phyloP scores from a whole-genome alignment of 2,888 invertebrate species.

The Drosophila paucipuncta region DNA sequence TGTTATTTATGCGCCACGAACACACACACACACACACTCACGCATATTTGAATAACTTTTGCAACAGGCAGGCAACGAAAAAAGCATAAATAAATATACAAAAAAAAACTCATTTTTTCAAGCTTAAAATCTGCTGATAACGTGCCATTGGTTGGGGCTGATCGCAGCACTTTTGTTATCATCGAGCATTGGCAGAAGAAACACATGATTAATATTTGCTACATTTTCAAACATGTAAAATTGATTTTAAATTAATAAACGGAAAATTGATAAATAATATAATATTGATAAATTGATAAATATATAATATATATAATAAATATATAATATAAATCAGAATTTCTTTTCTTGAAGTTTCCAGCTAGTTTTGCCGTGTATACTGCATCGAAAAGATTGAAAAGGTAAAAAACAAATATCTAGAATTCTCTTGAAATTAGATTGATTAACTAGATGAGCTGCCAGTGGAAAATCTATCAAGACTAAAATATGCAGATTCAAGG shows the following conservation, averaged over 20 bases:
- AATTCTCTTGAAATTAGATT: not conserved
- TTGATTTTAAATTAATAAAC: not conserved
- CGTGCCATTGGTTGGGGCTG: not conserved
- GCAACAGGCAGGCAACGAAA: slow-evolving; percentile 44
- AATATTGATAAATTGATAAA: not conserved
- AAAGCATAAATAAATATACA: slow-evolving; percentile 8
- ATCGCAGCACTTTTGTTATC: not conserved
- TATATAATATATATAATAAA: too few species aligned
- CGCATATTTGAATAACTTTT: slow-evolving; percentile 51
- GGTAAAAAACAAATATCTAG: not conserved
- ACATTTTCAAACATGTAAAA: not conserved
- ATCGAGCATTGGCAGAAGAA: not conserved
- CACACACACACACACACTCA: slow-evolving; percentile 32
- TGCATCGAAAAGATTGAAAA: not conserved
- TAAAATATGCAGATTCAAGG: not conserved
- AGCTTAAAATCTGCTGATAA: slow-evolving; percentile 19
- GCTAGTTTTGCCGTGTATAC: not conserved
- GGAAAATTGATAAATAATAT: not conserved
- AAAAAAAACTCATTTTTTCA: slow-evolving; percentile 20
- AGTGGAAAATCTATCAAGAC: not conserved
- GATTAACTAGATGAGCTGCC: not conserved
- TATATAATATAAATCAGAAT: not conserved
- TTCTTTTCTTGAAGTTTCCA: not conserved
- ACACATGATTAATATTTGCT: not conserved
- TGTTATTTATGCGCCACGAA: slow-evolving; percentile 64